Percentiles rank a stretch among this genome's conserved stretches.
These are phyloP conservation scores for Ancistrus triradiatus DNA, from an alignment of 2,113 vertebrate genomes.

Conservation along the genomic window DNA sequence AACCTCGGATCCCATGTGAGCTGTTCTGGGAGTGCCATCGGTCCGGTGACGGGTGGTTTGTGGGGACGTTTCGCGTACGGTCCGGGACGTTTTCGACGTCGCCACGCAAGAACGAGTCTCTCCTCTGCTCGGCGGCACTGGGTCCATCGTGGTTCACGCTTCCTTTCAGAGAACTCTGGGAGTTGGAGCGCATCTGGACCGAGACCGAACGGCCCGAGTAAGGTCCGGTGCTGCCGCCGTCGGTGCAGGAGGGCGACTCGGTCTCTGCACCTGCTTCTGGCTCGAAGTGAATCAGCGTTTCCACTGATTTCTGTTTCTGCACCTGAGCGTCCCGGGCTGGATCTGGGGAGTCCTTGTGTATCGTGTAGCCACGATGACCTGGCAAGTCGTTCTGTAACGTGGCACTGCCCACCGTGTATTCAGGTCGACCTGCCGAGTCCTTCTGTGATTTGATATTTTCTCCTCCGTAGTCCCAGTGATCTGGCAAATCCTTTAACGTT, in stretches of 20 bases:
- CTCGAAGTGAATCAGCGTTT: not conserved
- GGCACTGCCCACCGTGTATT: not conserved
- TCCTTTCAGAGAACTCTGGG: conserved; percentile 51
- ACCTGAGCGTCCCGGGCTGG: not conserved
- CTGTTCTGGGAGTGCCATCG: conserved; percentile 24
- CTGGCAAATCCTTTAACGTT: not conserved
- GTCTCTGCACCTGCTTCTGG: not conserved
- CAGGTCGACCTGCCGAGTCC: not conserved
- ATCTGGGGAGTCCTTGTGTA: not conserved
- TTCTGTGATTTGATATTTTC: not conserved
- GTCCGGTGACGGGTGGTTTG: conserved; percentile 30
- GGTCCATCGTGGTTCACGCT: conserved; percentile 38
- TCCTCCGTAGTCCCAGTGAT: not conserved
- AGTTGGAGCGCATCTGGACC: conserved; percentile 45
- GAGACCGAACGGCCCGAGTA: conserved; percentile 37
- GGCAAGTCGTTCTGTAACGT: not conserved
- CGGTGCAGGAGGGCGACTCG: not conserved
- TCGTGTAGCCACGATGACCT: not conserved
- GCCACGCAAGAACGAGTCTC: conserved; percentile 9
- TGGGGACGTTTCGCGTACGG: not conserved
- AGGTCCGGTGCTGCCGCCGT: not conserved
- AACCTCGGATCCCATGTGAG: conserved; percentile 6
- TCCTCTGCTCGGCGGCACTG: conserved; percentile 27
- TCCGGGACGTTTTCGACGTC: not conserved
- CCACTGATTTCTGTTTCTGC: conserved; percentile 1